A percentile compares a stretch with the other conserved stretches of the same genome.
These are phyloP conservation scores for Drosophila murphyi DNA, from an alignment of 1,140 invertebrate genomes.

Conservation along the genomic window DNA sequence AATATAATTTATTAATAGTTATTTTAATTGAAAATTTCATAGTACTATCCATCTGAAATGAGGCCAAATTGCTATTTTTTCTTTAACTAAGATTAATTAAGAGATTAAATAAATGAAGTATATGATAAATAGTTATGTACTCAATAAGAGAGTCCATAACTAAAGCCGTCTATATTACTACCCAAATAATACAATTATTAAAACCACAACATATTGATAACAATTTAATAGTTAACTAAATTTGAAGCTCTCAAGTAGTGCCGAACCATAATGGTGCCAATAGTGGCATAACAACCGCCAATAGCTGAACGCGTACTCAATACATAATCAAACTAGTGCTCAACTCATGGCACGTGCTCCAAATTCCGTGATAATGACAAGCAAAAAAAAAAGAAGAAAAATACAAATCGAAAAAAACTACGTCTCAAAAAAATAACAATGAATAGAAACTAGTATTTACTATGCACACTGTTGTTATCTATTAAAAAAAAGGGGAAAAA, in stretches of 20 bases:
- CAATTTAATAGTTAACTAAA: background rate
- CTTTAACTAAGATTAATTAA: background rate
- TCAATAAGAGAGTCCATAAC: background rate
- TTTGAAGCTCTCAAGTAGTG: background rate
- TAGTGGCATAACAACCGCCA: background rate
- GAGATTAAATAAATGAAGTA: background rate
- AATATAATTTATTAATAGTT: too few relatives aligned
- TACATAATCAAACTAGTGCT: constrained; percentile 16
- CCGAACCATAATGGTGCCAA: background rate
- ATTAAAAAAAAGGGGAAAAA: background rate
- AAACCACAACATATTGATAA: background rate
- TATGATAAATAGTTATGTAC: too few relatives aligned
- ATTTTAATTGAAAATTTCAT: background rate
- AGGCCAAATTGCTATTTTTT: constrained; percentile 1
- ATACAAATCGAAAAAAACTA: constrained; percentile 23
- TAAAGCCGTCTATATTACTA: background rate
- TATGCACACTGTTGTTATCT: constrained; percentile 45
- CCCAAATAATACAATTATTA: background rate
- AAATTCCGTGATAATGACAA: constrained; percentile 6
- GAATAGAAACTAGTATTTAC: constrained; percentile 58
- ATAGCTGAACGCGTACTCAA: background rate
- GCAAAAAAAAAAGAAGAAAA: too few relatives aligned
- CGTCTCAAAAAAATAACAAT: constrained; percentile 54
- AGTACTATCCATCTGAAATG: too few relatives aligned
- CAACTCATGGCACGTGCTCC: constrained; percentile 57